Conservation (phyloP, 2,113 vertebrate genomes). For the Phyllopteryx taeniolatus region DNA sequence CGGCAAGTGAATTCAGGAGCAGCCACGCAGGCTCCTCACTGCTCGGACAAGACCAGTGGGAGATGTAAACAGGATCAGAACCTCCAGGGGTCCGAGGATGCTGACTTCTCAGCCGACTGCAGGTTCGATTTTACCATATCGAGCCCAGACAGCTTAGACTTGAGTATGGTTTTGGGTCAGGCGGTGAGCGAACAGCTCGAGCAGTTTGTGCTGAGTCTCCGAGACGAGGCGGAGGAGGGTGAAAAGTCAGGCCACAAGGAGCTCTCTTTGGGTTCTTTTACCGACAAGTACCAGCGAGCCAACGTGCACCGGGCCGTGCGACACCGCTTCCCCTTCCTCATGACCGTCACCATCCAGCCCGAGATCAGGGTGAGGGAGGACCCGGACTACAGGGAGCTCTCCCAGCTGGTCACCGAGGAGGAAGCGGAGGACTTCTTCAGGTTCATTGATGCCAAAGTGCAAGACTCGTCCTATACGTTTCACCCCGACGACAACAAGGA, state of each 20-base stretch:
- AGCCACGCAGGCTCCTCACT: neutral
- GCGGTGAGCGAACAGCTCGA: slow-evolving; percentile 65
- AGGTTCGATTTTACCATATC: slow-evolving; percentile 8
- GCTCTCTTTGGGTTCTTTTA: slow-evolving; percentile 77
- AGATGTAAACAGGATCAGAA: slow-evolving; percentile 15
- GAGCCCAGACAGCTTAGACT: slow-evolving; percentile 48
- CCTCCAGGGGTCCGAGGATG: slow-evolving; percentile 15
- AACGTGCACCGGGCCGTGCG: slow-evolving; percentile 81
- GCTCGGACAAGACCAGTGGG: neutral
- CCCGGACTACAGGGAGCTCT: slow-evolving; percentile 82
- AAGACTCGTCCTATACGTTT: slow-evolving; percentile 83
- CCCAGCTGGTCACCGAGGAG: slow-evolving; percentile 80
- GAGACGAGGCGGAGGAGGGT: neutral
- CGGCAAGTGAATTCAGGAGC: slow-evolving; percentile 42
- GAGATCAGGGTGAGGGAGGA: slow-evolving; percentile 86
- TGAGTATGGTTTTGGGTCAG: slow-evolving; percentile 75
- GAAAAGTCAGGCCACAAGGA: slow-evolving; percentile 40
- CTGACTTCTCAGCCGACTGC: slow-evolving; percentile 2
- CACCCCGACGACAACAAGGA: slow-evolving; percentile 81
- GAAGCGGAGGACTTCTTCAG: slow-evolving; percentile 86
- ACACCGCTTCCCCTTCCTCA: slow-evolving; percentile 85
- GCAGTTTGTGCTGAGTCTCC: slow-evolving; percentile 74
- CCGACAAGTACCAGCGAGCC: slow-evolving; percentile 81
- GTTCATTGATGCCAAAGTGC: slow-evolving; percentile 86
- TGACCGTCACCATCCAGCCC: slow-evolving; percentile 79